phyloP scores from a whole-genome alignment of 2,888 invertebrate genomes.

The Autographa gamma region DNA sequence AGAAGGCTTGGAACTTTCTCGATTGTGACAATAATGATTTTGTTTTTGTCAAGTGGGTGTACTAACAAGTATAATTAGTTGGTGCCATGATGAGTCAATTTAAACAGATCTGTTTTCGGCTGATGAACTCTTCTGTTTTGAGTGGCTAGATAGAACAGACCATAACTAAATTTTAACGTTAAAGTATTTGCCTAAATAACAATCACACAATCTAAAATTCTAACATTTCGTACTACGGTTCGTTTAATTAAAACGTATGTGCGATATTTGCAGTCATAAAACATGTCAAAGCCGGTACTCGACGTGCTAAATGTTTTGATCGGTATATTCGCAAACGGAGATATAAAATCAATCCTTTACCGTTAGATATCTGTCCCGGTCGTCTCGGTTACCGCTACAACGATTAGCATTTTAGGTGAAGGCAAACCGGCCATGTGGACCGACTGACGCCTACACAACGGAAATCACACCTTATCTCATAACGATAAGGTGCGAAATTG shows the following conservation, averaged over 20 bases:
- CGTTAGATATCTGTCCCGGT: conserved; percentile 71
- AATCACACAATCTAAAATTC: too few species aligned
- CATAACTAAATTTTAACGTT: too few species aligned
- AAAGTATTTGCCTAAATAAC: too few species aligned
- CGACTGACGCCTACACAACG: conserved; percentile 22
- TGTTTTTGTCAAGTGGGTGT: too few species aligned
- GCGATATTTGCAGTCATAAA: not conserved
- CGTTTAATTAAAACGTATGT: not conserved
- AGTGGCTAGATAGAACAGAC: too few species aligned
- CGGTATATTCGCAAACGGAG: conserved; percentile 34
- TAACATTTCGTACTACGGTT: not conserved
- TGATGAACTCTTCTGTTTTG: too few species aligned
- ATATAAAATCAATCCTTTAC: conserved; percentile 70
- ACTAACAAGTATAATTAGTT: too few species aligned
- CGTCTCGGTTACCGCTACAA: conserved; percentile 65
- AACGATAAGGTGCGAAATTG: conserved; percentile 8
- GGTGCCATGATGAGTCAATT: too few species aligned
- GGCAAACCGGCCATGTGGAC: conserved; percentile 72
- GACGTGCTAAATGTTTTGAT: conserved; percentile 24
- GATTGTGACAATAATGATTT: not conserved
- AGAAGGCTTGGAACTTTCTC: not conserved
- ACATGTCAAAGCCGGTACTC: conserved; percentile 26
- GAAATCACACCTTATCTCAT: conserved; percentile 33
- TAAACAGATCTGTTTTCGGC: too few species aligned
- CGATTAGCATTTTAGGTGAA: conserved; percentile 85